Evolutionary conservation across 2,888 invertebrate genomes (phyloP), one percentile per base, ranked within the genome.

Genomic region (Ochropleura plecta): DNA sequence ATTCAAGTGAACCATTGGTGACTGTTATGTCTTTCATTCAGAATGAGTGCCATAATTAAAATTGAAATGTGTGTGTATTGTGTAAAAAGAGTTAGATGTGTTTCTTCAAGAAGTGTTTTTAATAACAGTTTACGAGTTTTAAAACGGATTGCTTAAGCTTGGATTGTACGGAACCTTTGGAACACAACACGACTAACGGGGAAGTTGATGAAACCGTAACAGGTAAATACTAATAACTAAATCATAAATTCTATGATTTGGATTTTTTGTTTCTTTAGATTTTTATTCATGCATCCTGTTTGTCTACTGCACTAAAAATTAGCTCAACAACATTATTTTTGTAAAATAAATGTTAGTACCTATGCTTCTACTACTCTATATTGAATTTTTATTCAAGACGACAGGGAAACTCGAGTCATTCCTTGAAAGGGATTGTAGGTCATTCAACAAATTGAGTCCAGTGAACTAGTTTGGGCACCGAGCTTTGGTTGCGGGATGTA

Each of bases 71-170:
- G 62, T 18, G 51, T 81, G 76, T 53, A 48, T 53, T 64, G 71
- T 78, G 48, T 82, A 44, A 64, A 81, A 40, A 79, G 7, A 49
- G 18, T 48, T 42, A 53, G 10, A 30, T 60, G 63, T 71, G 77
- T 60, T 79, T 48, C 9, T 51, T 57, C 14, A 57, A 30, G 0
- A n/a, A 30, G 46, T 20, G 12, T 42, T 53, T 46, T 48, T 16
- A 1, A 20, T 16, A 16, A 14, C n/a, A 40, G 40, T 2, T 20
- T 18, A 62, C 12, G 20, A n/a, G n/a, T 75, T 7, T 14, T 48
- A 10, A 48, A 40, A 46, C 30, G 48, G n/a, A 44, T 12, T 49
- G 42, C 14, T 0, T 14, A 3, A 46, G 16, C 30, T n/a, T 57
- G 5, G 16, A 63, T 40, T 44, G 5, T 30, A n/a, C 20, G 30